Conservation (phyloP, 2,888 invertebrate species). For the Trichogramma dendrolimi region DNA sequence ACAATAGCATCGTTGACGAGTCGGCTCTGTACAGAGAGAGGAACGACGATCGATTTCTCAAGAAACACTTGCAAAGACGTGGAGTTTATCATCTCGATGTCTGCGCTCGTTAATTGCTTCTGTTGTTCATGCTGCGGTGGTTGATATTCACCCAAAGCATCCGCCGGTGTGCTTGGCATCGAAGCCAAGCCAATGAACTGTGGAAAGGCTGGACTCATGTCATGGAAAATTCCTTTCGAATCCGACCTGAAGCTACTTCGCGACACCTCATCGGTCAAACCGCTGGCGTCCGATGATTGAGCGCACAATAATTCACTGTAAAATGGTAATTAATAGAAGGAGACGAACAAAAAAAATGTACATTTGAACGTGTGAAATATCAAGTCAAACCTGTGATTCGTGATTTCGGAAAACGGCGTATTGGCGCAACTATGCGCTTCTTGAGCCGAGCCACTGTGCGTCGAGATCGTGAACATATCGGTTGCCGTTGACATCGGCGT, state of each 20-base stretch:
- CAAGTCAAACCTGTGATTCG: constrained; percentile 23
- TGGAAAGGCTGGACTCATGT: constrained; percentile 24
- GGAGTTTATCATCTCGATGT: constrained; percentile 47
- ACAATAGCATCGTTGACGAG: constrained; percentile 70
- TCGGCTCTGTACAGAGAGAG: constrained; percentile 65
- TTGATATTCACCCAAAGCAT: constrained; percentile 25
- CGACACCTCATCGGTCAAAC: constrained; percentile 12
- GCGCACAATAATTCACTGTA: constrained; percentile 20
- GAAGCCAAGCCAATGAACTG: constrained; percentile 33
- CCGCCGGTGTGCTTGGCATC: constrained; percentile 28
- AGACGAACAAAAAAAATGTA: background rate
- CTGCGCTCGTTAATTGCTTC: constrained; percentile 38
- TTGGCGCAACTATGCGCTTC: constrained; percentile 37
- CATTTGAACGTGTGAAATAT: background rate
- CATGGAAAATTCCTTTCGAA: constrained; percentile 16
- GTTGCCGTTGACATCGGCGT: constrained; percentile 51
- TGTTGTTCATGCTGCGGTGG: constrained; percentile 3
- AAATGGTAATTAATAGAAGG: background rate
- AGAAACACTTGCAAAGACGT: constrained; percentile 57
- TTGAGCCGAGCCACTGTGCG: constrained; percentile 37
- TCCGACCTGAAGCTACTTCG: background rate
- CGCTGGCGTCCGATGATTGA: constrained; percentile 14
- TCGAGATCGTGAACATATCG: constrained; percentile 42
- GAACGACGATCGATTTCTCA: constrained; percentile 65
- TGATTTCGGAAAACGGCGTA: constrained; percentile 36